Percentiles rank a stretch among this genome's conserved stretches.
Conservation (phyloP, 2,888 invertebrate species). For the Geophilus truncorum region DNA sequence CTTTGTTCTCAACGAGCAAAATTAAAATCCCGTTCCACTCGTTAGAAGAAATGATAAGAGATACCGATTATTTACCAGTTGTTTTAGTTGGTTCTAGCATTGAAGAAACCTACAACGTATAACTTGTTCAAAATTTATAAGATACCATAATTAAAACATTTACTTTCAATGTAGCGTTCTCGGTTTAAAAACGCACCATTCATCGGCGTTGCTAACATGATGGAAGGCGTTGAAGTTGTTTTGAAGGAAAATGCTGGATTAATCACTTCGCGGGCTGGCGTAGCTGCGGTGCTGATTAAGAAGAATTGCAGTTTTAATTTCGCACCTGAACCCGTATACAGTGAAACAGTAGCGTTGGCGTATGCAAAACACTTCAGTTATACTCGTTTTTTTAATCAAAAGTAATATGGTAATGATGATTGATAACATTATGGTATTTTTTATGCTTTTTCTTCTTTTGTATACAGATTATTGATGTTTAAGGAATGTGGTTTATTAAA, state of each 20-base stretch:
- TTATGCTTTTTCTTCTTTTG: too few relatives aligned
- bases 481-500: not conserved
- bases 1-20: not conserved
- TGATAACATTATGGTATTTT: too few relatives aligned
- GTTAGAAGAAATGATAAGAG: not conserved
- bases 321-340: not conserved
- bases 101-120: not conserved
- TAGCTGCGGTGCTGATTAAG: not conserved
- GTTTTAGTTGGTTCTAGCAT: not conserved
- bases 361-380: not conserved
- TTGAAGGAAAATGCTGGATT: not conserved
- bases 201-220: not conserved
- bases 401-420: too few relatives aligned
- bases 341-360: not conserved
- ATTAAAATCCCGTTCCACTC: not conserved
- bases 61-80: not conserved
- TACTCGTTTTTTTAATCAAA: not conserved
- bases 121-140: too few relatives aligned
- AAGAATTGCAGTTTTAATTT: not conserved
- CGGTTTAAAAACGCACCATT: not conserved
- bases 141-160: too few relatives aligned
- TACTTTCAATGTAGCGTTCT: too few relatives aligned
- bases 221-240: not conserved
- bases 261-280: not conserved
- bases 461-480: not conserved